Base-by-base conservation (phyloP, 92 coral and sea anemone genomes). In the Pocillopora meandrina region DNA sequence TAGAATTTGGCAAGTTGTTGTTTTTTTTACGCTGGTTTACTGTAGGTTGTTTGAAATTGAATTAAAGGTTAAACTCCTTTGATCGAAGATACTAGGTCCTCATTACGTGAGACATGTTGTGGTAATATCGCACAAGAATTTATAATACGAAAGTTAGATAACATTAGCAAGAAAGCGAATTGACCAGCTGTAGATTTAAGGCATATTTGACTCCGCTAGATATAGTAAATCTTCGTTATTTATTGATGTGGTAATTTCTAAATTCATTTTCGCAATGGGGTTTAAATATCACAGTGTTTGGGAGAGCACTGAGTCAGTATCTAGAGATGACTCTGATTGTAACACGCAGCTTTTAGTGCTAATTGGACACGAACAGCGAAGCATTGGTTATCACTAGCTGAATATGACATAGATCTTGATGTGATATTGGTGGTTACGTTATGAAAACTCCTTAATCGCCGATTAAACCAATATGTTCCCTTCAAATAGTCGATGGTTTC, bases 181-280 rank as follows among this genome's bases (percentile, higher is more conserved):
- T 34, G 18, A 0, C 56, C 9, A 2, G 31, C 35, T 5, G 73
- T 68, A 15, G 35, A 31, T 31, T 34, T 31, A 5, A 34, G 35
- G 33, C 10, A 16, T 36, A 35, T 70, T 12, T 70, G 56, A n/a
- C 11, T 35, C 56, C 20, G 56, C 23, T 36, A 70, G 42, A 70
- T 33, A 15, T 18, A 52, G 35, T 35, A 17, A 12, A 35, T 34
- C 55, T 9, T 33, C 49, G 23, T 35, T 34, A 70, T 70, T 36
- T 16, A 14, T 35, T 70, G 60, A 49, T 66, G 18, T 16, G 26
- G 11, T 66, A 17, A 66, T 66, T 79, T 65, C 56, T 23, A 13
- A 56, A 55, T 66, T 10, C 42, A 52, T 65, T 55, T 79, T 65
- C 52, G 64, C 74, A 79, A 55, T 4, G 73, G 49, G 74, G 62